Base-by-base conservation (phyloP, 2,113 vertebrate species). In the Istiophorus platypterus region DNA sequence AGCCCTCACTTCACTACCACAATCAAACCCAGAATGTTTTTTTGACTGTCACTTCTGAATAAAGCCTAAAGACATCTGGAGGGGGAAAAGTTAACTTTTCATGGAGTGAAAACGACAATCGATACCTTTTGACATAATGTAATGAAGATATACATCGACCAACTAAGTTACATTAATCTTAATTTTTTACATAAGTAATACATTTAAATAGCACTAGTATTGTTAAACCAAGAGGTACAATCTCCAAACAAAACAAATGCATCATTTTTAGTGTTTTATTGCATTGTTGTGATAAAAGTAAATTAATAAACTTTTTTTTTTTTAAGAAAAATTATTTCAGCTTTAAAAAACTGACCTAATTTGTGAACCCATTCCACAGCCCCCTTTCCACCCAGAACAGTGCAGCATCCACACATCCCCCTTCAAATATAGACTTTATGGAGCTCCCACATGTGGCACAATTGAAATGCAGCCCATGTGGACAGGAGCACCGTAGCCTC, bases 401-500 rank as follows among this genome's bases (percentile, higher is more conserved):
- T 27, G 11, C 11, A 14, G 12, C n/a, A 26, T 47, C 27, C 12
- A 18, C 11, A 12, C 3, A 54, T 56, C 22, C 34, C 42, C 37
- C 68, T 51, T 54, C 41, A 62, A 31, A 51, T 22, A 11, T 18
- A 72, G 39, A 70, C 37, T 27, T 17, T 76, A n/a, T 37, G 27
- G 45, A 47, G 45, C 24, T 2, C 7, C 26, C 39, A 58, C 65
- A 64, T 17, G n/a, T 37, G 26, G 14, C 61, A 66, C 34, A 68
- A 70, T 73, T 82, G 78, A 82, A 88, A 88, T 56, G 70, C 14
- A 14, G 67, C 56, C 56, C 51, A 13, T 68, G 76, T 72, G 59
- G 64, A 78, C 59, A 18, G 42, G 15, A 64, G 47, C 13, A 13
- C n/a, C 26, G 29, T 0, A 22, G 64, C 70, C 42, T 49, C 51